Base-by-base conservation (phyloP, 1,140 invertebrate species). In the Ips typographus region DNA sequence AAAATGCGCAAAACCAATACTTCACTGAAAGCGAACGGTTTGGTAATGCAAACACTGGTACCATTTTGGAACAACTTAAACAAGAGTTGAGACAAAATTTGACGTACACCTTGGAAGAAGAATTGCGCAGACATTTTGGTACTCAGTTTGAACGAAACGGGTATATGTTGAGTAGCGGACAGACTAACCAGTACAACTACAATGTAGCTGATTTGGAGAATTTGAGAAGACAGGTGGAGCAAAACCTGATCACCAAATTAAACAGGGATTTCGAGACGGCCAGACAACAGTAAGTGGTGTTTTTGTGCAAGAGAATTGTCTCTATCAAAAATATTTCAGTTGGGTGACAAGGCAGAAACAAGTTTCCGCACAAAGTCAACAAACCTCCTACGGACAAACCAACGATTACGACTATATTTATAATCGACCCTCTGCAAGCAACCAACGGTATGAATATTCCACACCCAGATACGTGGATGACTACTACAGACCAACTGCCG, bases 211-310 rank as follows among this genome's bases (percentile, higher is more conserved):
- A 80, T 69, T 71, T 78, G 36, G 70, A 76, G 40, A 77, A 74
- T 71, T 71, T 79, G 3, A 76, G 73, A 57, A 60, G 71, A 49
- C 78, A 80, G 60, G 69, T 78, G 5, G 72, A 77, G 51, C 67
- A 73, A 1, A 79, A 80, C 67, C 68, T 80, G 51, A 57, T 79
- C 1, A 73, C 72, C 1, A 77, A 77, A 57, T 68, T 78, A 38
- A 73, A 70, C 37, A 65, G 72, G 8, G 75, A 75, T 52, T 72
- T 76, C 52, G 72, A 75, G 43, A 40, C 61, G 7, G 67, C 67
- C 39, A 73, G 65, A 49, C 55, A 65, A 40, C 65, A 59, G 55
- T 59, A 58, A 59, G 37, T 5, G 44, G 4, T 47, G 4, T 47
- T 4, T 47, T 47, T 47, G n/a, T 47, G 4, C n/a, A 47, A 47